A percentile compares a stretch with the other conserved stretches of the same genome.
Evolutionary conservation across 2,113 vertebrate species (phyloP).

Genomic region (Microtus richardsoni): DNA sequence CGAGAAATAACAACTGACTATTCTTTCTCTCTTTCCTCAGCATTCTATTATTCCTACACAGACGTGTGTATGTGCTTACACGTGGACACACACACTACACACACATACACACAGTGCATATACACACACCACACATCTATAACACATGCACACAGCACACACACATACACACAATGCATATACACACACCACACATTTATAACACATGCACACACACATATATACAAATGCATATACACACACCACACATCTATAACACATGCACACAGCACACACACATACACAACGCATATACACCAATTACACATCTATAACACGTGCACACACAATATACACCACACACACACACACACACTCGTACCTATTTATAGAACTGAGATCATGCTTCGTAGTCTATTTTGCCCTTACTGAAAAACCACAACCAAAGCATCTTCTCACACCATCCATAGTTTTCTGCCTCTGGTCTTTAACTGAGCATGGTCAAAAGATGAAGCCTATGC

Average conservation of each 20-base stretch:
- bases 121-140: too few species aligned
- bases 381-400: not conserved
- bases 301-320: not conserved
- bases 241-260: not conserved
- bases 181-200: too few species aligned
- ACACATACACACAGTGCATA: not conserved
- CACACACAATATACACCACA: not conserved
- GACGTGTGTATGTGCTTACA: too few species aligned
- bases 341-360: too few species aligned
- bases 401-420: not conserved
- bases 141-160: not conserved
- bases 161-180: too few species aligned
- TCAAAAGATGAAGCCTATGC: not conserved
- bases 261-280: too few species aligned
- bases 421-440: not conserved
- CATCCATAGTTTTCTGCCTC: not conserved
- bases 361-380: not conserved
- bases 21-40: not conserved
- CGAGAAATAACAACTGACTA: slow-evolving; percentile 24
- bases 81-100: not conserved
- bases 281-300: too few species aligned
- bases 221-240: not conserved
- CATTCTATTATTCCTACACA: not conserved
- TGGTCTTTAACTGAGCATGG: not conserved
- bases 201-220: not conserved